Base-by-base conservation (phyloP, 92 coral and sea anemone genomes). In the Parazoanthus darwini region DNA sequence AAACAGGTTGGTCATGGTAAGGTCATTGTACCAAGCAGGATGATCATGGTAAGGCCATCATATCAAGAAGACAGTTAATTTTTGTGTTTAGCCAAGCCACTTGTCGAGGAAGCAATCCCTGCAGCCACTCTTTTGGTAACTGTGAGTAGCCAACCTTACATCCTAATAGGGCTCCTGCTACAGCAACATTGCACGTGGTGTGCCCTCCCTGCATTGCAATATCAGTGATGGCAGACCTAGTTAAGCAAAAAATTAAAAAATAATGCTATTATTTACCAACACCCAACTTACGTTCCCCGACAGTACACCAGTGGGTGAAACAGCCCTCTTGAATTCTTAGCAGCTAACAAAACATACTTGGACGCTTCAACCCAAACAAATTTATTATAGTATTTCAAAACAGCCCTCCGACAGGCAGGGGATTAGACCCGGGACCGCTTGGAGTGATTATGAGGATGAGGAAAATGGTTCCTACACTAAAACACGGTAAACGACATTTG, bases 161-260 rank as follows among this genome's bases (percentile, higher is more conserved):
- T 20, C 99, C 99, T 77, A 96, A 81, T 85, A 96, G 39, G 58
- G 98, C 98, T 29, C 99, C 99, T 18, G 96, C 93, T 44, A 96
- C 97, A 20, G 94, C 81, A 6, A 96, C 99, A 86, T 96, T 96
- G 43, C 96, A 96, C 26, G 96, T 92, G 29, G 99, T 88, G 56
- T 95, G 96, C 8, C 99, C 99, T 29, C 99, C 99, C 85, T 96
- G 95, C 94, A 96, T 95, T 23, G 92, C 93, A 25, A 96, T 78
- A 43, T 95, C 96, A 3, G 94, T 96, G 56, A 96, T 91, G 50
- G 93, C 74, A 63, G 98, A 91, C 91, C 99, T 96, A 88, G 25
- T 16, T 36, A 77, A 33, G 78, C n/a, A 74, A 37, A 56, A 88
- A 48, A 8, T 78, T 16, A 42, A 2, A 33, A 74, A 77, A 16